Evolutionary conservation across 1,140 invertebrate species (phyloP).

Genomic region (Metaphire vulgaris): DNA sequence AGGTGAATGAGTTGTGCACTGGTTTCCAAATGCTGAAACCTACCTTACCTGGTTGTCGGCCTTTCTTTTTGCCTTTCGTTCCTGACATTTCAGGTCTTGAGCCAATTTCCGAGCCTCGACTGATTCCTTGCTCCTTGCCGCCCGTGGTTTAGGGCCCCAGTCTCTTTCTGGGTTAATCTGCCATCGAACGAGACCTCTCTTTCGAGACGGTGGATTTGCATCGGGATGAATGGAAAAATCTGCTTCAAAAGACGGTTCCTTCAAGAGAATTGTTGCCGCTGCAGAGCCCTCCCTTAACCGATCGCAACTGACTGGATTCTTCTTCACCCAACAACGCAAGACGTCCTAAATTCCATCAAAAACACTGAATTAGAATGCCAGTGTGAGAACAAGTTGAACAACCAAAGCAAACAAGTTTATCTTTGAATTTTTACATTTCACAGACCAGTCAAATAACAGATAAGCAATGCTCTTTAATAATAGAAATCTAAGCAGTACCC

Average conservation of each 20-base stretch:
- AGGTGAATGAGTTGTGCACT: background rate
- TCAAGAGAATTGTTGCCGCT: constrained; percentile 37
- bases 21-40: background rate
- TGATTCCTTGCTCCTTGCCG: constrained; percentile 35
- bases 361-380: background rate
- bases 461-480: too few species aligned
- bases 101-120: constrained; percentile 24
- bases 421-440: too few species aligned
- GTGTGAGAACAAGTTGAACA: background rate
- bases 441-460: too few species aligned
- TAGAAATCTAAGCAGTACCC: too few species aligned
- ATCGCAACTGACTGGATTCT: constrained; percentile 54
- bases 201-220: constrained; percentile 73
- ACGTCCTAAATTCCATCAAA: constrained; percentile 57
- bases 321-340: constrained; percentile 71
- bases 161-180: constrained; percentile 75
- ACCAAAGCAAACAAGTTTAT: constrained; percentile 4
- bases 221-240: constrained; percentile 60
- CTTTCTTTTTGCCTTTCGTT: background rate
- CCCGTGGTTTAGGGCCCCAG: constrained; percentile 80
- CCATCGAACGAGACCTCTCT: constrained; percentile 67
- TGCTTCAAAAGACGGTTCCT: constrained; percentile 54
- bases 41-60: background rate
- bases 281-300: constrained; percentile 36
- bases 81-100: background rate